phyloP scores from a whole-genome alignment of 1,140 invertebrate species.

The Scaptomyza pallida region DNA sequence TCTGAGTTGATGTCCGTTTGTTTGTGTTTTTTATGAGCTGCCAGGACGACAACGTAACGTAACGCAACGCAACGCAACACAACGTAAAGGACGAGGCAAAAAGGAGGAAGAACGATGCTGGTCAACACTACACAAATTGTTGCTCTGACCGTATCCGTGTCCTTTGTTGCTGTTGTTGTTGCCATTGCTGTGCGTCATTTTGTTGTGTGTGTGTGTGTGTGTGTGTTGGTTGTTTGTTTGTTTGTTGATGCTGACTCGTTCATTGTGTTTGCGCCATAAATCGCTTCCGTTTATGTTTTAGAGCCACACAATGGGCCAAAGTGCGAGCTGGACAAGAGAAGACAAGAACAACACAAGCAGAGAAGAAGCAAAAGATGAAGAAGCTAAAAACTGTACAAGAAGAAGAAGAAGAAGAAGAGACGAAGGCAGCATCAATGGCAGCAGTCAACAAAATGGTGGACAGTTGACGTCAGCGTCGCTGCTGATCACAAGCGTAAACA shows the following conservation, averaged over 20 bases:
- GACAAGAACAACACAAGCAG: no score
- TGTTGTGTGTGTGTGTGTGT: no score
- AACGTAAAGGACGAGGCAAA: constrained; percentile 5
- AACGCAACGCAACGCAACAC: not conserved
- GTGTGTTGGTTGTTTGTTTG: constrained; percentile 32
- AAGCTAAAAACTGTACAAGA: not conserved
- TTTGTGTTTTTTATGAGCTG: constrained; percentile 79
- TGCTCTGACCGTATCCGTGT: constrained; percentile 65
- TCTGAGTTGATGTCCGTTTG: constrained; percentile 64
- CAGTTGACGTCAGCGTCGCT: constrained; percentile 28
- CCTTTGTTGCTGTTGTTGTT: constrained; percentile 48
- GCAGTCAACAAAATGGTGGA: constrained; percentile 50
- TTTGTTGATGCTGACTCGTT: constrained; percentile 66
- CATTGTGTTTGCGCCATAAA: constrained; percentile 82
- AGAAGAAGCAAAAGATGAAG: constrained; percentile 7
- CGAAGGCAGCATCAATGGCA: no score
- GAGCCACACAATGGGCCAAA: constrained; percentile 70
- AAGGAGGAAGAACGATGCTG: constrained; percentile 46
- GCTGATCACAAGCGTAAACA: constrained; percentile 82
- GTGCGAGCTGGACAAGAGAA: constrained; percentile 34
- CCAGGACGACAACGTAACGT: constrained; percentile 17
- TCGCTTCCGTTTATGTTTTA: constrained; percentile 82
- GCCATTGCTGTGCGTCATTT: no score
- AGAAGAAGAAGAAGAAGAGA: not conserved
- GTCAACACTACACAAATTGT: constrained; percentile 80